Base-by-base conservation (phyloP, 2,113 vertebrate genomes). In the Urocynchramus pylzowi region DNA sequence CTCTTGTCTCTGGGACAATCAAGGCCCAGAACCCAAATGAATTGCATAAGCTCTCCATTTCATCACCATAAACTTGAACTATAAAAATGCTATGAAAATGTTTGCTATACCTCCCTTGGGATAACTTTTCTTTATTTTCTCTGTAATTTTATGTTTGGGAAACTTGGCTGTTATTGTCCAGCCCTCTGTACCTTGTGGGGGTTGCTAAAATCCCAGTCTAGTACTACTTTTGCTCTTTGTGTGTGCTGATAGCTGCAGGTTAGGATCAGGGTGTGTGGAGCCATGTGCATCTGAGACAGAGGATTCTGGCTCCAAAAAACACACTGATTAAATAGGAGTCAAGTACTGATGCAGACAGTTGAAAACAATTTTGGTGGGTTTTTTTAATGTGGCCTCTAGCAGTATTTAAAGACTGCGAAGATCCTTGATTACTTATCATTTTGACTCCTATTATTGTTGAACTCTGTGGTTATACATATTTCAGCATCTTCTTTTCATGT, bases 401-500 rank as follows among this genome's bases (percentile, higher is more conserved):
- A 0, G 27, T 90, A 74, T 63, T 77, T 96, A 88, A 95, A 67
- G 47, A 21, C 63, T 67, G 39, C 0, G 0, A 61, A 91, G 71
- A 93, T 91, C 63, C 78, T 88, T 54, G 81, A 67, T 94, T 88
- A 44, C 63, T 96, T 91, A 91, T 85, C 33, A 0, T 45, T 88
- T 65, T 15, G 13, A 45, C 19, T 91, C 42, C 54, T 69, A 6
- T 88, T 88, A 73, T 90, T 91, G 59, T 91, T 87, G 54, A 96
- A 65, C 75, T 95, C 59, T 67, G 91, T 64, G 91, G 59, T 90
- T 93, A 52, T 69, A 80, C 85, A 28, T 91, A 67, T 90, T 97
- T 95, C 67, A 85, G 70, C 78, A 88, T 83, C 82, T 69, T 87
- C 76, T 87, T 96, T 96, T 94, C 81, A 86, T 90, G 82, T 88